Percentiles rank a stretch among this genome's conserved stretches.
These are phyloP conservation scores for Ochropleura plecta DNA, from an alignment of 2,888 invertebrate species.

Conservation along the genomic window DNA sequence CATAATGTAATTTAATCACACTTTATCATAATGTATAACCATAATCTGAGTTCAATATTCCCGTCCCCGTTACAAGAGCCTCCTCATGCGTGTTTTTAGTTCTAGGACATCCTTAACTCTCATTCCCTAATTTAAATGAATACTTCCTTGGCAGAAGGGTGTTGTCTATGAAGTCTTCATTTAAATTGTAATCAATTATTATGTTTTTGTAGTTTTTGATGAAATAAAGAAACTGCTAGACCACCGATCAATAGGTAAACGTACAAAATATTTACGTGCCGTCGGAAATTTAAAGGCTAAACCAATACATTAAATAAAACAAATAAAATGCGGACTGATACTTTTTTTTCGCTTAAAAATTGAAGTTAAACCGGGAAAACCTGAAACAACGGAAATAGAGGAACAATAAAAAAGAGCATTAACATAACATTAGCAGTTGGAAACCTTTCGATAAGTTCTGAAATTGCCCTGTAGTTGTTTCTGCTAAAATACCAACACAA, in stretches of 20 bases:
- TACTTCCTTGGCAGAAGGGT: too few species aligned
- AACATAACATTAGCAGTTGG: not conserved
- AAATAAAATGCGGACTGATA: conserved; percentile 14
- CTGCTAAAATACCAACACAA: not conserved
- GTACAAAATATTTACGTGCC: conserved; percentile 16
- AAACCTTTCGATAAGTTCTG: not conserved
- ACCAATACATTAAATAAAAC: conserved; percentile 13
- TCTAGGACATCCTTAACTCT: not conserved
- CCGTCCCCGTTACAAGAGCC: not conserved
- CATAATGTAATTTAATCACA: not conserved
- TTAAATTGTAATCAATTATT: too few species aligned
- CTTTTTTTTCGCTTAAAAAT: conserved; percentile 7
- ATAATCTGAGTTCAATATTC: not conserved
- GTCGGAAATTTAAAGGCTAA: conserved; percentile 39
- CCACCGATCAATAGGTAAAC: not conserved
- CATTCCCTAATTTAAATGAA: too few species aligned
- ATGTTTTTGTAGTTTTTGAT: not conserved
- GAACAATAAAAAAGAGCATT: conserved; percentile 14
- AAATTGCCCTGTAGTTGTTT: not conserved
- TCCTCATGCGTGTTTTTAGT: not conserved
- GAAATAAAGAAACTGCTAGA: not conserved
- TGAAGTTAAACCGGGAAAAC: conserved; percentile 1
- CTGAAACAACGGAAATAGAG: conserved; percentile 15
- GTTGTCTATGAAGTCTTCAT: too few species aligned
- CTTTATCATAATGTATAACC: not conserved